Conservation (phyloP, 2,797 vertebrate genomes). For the Sylvia borin region DNA sequence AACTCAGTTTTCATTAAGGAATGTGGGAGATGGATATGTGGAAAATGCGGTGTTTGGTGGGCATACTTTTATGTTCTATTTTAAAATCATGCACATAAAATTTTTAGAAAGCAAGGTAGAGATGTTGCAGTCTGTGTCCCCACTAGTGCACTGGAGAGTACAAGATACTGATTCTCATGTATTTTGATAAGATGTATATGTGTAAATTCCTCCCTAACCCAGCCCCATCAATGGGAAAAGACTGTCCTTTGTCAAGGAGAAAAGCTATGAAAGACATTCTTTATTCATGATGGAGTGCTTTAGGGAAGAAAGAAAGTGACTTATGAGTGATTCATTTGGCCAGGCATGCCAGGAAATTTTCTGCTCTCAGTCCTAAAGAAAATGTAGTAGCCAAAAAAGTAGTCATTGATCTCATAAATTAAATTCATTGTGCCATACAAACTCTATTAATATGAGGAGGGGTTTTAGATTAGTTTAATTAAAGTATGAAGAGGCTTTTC, state of each 20-base stretch:
- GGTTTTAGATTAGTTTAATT: neutral
- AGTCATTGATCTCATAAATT: conserved; percentile 4
- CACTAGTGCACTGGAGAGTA: neutral
- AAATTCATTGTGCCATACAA: neutral
- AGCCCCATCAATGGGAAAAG: conserved; percentile 23
- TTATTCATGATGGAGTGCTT: conserved; percentile 54
- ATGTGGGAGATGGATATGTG: neutral
- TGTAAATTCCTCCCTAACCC: neutral
- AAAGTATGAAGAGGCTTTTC: neutral
- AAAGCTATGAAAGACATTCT: conserved; percentile 65
- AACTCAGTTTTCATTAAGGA: conserved; percentile 21
- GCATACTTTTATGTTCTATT: neutral
- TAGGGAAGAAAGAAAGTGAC: conserved; percentile 35
- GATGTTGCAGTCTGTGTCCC: neutral
- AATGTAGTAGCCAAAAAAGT: neutral
- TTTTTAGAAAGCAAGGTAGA: conserved; percentile 12
- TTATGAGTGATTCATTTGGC: conserved; percentile 40
- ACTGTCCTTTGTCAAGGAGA: conserved; percentile 52
- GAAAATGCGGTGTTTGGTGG: neutral
- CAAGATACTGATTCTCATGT: conserved; percentile 25
- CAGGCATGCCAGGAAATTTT: conserved; percentile 43
- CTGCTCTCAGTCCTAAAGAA: conserved; percentile 18
- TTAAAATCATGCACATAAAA: neutral
- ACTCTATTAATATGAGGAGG: neutral
- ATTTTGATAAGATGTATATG: conserved; percentile 8